Evolutionary conservation across 2,888 invertebrate species (phyloP).

Genomic region (Ectemnius lituratus): DNA sequence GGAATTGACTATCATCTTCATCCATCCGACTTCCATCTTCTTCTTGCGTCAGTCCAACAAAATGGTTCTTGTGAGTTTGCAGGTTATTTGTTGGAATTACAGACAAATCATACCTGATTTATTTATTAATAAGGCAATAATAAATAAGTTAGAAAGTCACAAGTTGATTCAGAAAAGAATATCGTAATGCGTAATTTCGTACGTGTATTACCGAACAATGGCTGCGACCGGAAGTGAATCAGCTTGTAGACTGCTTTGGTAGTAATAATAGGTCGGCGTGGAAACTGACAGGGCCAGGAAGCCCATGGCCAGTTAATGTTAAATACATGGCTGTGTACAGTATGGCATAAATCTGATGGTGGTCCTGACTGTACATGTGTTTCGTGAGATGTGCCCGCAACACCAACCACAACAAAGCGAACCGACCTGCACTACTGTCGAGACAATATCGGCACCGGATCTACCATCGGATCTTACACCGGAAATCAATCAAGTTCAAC

Average conservation of each 20-base stretch:
- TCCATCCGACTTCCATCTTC: slow-evolving; percentile 58
- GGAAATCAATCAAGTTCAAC: not conserved
- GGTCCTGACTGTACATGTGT: slow-evolving; percentile 20
- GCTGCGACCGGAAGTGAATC: too few relatives aligned
- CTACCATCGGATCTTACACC: not conserved
- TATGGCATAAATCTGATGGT: slow-evolving; percentile 39
- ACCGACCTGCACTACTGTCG: too few relatives aligned
- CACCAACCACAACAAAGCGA: not conserved
- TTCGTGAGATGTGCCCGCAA: slow-evolving; percentile 10
- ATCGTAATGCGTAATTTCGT: too few relatives aligned
- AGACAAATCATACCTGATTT: not conserved
- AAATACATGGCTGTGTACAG: slow-evolving; percentile 58
- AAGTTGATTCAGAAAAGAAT: too few relatives aligned
- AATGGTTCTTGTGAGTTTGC: slow-evolving; percentile 65
- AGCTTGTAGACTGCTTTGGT: too few relatives aligned
- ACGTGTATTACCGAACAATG: too few relatives aligned
- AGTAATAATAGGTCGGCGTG: too few relatives aligned
- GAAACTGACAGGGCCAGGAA: slow-evolving; percentile 48
- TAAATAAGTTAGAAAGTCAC: slow-evolving; percentile 3
- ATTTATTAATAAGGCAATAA: not conserved
- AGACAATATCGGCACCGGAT: not conserved
- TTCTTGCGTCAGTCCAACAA: slow-evolving; percentile 55
- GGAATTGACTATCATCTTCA: slow-evolving; percentile 56
- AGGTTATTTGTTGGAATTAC: not conserved
- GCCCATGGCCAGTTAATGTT: slow-evolving; percentile 65